These are phyloP conservation scores for Leptopilina syphax DNA, from an alignment of 2,888 invertebrate genomes.

Conservation along the genomic window DNA sequence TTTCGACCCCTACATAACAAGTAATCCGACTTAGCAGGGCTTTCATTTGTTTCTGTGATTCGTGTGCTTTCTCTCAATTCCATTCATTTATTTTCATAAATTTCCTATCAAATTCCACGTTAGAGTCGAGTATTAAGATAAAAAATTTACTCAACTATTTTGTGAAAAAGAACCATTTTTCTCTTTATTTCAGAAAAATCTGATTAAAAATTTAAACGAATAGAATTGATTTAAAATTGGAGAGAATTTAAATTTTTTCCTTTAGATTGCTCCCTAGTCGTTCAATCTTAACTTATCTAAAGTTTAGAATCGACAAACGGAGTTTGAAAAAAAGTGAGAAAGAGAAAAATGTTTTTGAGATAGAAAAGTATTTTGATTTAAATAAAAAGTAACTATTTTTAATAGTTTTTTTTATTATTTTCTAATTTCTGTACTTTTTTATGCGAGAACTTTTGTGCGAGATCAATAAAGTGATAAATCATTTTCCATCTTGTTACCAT, in stretches of 20 bases:
- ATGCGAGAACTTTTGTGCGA: too few relatives aligned
- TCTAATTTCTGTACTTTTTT: too few relatives aligned
- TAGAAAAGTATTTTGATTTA: too few relatives aligned
- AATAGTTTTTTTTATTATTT: too few relatives aligned
- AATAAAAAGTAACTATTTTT: too few relatives aligned
- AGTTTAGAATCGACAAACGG: not conserved
- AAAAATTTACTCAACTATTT: not conserved
- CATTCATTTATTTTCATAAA: constrained; percentile 9
- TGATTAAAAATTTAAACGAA: too few relatives aligned
- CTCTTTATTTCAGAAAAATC: too few relatives aligned
- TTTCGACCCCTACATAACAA: constrained; percentile 8
- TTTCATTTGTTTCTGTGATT: constrained; percentile 14
- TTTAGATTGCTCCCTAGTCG: not conserved
- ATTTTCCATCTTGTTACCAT: constrained; percentile 20
- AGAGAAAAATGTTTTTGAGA: not conserved
- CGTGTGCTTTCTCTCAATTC: not conserved
- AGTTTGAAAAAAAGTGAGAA: not conserved
- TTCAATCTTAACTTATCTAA: constrained; percentile 2
- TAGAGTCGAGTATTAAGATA: not conserved
- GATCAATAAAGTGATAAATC: not conserved
- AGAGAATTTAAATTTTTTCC: not conserved
- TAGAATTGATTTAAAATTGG: not conserved
- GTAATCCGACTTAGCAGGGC: constrained; percentile 18
- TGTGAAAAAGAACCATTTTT: too few relatives aligned
- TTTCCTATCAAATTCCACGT: constrained; percentile 4